Evolutionary conservation across 2,797 vertebrate genomes (phyloP).

Genomic region (Halcyon leucocephala): DNA sequence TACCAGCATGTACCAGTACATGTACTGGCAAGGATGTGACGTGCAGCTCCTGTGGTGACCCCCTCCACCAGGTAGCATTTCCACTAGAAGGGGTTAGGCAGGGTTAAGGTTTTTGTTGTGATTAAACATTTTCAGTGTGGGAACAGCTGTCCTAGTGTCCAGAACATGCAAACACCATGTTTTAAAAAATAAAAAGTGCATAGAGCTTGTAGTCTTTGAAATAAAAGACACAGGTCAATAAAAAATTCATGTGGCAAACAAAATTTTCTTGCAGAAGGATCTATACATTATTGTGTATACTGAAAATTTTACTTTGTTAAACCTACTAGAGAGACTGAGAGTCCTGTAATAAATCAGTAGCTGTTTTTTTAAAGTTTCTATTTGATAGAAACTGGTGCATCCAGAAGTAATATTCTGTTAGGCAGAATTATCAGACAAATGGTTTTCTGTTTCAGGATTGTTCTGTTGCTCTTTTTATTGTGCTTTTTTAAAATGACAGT

Average conservation of each 20-base stretch:
- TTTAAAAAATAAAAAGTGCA: not conserved
- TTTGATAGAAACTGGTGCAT: not conserved
- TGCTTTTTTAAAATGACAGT: not conserved
- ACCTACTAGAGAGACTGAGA: not conserved
- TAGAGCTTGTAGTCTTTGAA: not conserved
- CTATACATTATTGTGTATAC: not conserved
- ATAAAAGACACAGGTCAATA: not conserved
- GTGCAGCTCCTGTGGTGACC: fast-evolving
- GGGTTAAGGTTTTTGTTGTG: not conserved
- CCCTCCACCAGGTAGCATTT: not conserved
- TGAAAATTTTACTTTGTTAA: not conserved
- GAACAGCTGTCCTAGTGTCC: not conserved
- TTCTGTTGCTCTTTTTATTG: not conserved
- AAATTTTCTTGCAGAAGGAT: not conserved
- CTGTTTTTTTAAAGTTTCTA: not conserved
- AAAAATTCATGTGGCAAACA: not conserved
- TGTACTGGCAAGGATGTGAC: not conserved
- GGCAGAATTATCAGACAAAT: not conserved
- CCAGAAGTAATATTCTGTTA: not conserved
- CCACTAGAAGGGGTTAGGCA: not conserved
- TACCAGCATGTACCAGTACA: fast-evolving
- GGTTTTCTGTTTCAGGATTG: not conserved
- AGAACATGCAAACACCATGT: not conserved
- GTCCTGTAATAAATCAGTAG: not conserved
- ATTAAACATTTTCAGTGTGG: not conserved